phyloP scores from a whole-genome alignment of 2,797 vertebrate genomes.

The Scyliorhinus canicula region DNA sequence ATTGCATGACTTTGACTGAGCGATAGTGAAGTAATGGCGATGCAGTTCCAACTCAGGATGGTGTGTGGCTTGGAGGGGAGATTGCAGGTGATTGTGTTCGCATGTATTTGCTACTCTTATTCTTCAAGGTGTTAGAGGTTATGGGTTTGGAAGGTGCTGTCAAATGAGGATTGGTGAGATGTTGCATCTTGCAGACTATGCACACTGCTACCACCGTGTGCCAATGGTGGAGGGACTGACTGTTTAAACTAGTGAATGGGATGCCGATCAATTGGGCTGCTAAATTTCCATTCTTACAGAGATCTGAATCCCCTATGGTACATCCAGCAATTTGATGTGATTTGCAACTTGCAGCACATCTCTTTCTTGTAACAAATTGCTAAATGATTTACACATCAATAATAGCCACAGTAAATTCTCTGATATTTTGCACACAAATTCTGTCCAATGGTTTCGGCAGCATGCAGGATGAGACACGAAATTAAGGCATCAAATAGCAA shows the following conservation, averaged over 20 bases:
- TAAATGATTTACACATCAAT: background rate
- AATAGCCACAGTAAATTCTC: background rate
- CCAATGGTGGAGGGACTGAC: background rate
- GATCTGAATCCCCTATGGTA: background rate
- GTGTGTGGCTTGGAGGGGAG: background rate
- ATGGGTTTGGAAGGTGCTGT: background rate
- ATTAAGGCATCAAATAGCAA: background rate
- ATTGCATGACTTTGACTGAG: too few relatives aligned
- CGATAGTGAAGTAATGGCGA: background rate
- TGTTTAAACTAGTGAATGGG: background rate
- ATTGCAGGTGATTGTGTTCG: background rate
- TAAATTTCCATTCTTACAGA: background rate
- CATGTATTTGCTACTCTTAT: background rate
- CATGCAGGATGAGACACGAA: too few relatives aligned
- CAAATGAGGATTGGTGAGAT: background rate
- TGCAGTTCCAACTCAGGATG: background rate
- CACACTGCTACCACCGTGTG: background rate
- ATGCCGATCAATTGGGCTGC: background rate
- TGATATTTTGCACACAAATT: background rate
- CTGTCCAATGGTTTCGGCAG: background rate
- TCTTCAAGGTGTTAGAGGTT: background rate
- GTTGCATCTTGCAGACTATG: background rate
- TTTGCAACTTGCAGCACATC: background rate
- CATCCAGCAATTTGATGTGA: background rate
- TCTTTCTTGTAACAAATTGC: background rate